Evolutionary conservation across 2,888 invertebrate genomes (phyloP).

Genomic region (Melinaea marsaeus): DNA sequence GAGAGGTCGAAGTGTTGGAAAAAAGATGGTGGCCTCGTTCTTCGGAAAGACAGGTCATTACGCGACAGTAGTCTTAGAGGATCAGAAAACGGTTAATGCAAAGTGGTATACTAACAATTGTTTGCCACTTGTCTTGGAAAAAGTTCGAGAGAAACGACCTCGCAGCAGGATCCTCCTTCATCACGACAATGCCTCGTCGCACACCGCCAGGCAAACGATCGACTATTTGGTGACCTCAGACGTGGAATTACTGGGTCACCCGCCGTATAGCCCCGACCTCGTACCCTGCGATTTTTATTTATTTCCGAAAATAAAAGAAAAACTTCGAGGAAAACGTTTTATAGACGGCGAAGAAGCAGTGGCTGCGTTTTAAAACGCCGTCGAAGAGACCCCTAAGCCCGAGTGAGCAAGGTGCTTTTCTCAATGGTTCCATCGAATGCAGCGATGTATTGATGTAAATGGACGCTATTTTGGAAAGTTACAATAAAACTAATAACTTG

Average conservation of each 20-base stretch:
- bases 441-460: too few relatives aligned
- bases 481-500: too few relatives aligned
- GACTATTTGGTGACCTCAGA: background rate
- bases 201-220: background rate
- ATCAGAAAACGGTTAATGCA: too few relatives aligned
- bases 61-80: too few relatives aligned
- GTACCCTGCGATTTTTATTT: background rate
- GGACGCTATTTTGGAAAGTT: too few relatives aligned
- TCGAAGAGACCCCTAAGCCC: too few relatives aligned
- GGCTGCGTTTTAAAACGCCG: too few relatives aligned
- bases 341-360: too few relatives aligned
- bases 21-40: conserved; percentile 4
- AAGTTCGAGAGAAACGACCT: too few relatives aligned
- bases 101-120: too few relatives aligned
- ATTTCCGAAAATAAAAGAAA: conserved; percentile 3
- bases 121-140: too few relatives aligned
- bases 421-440: background rate
- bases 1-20: background rate
- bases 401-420: background rate
- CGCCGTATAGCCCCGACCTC: background rate
- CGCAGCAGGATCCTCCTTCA: background rate
- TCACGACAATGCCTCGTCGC: background rate
- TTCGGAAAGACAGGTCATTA: background rate
- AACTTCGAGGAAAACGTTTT: background rate
- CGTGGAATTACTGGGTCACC: background rate